A percentile compares a stretch with the other conserved stretches of the same genome.
Conservation (phyloP, 2,888 invertebrate genomes). For the Brachypalpus laphriformis region DNA sequence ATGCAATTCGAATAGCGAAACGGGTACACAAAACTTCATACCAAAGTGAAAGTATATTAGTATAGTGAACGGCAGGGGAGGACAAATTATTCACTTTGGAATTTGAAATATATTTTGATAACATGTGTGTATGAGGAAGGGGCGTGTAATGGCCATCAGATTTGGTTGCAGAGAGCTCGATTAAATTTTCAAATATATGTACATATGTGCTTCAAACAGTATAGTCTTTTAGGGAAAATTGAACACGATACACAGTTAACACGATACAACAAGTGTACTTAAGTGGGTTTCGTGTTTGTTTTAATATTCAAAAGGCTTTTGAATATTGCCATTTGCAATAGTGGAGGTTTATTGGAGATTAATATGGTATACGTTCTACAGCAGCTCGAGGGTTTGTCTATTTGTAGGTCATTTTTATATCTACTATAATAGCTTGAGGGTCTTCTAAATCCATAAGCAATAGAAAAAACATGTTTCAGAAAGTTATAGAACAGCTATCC, state of each 20-base stretch:
- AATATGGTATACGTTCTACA: neutral
- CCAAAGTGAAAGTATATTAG: slow-evolving; percentile 7
- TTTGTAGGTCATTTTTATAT: too few relatives aligned
- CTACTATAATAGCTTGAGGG: too few relatives aligned
- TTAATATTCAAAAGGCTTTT: slow-evolving; percentile 1
- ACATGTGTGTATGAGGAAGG: neutral
- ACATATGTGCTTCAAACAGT: neutral
- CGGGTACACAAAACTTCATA: neutral
- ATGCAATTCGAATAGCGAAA: slow-evolving; percentile 8
- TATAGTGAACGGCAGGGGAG: neutral
- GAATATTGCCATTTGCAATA: neutral
- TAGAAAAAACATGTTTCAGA: too few relatives aligned
- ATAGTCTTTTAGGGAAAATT: neutral
- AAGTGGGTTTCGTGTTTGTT: slow-evolving; percentile 9
- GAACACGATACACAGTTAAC: neutral
- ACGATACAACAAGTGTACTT: neutral
- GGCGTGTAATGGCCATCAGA: neutral
- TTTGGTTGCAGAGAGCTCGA: slow-evolving; percentile 11
- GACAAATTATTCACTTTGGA: neutral
- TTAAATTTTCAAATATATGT: slow-evolving; percentile 5
- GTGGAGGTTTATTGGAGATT: neutral
- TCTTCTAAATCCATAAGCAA: too few relatives aligned
- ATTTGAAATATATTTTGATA: slow-evolving; percentile 3
- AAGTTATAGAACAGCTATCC: too few relatives aligned
- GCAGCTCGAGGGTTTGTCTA: neutral